These are phyloP conservation scores for Sceloporus tristichus DNA, from an alignment of 2,113 vertebrate genomes.

Conservation along the genomic window DNA sequence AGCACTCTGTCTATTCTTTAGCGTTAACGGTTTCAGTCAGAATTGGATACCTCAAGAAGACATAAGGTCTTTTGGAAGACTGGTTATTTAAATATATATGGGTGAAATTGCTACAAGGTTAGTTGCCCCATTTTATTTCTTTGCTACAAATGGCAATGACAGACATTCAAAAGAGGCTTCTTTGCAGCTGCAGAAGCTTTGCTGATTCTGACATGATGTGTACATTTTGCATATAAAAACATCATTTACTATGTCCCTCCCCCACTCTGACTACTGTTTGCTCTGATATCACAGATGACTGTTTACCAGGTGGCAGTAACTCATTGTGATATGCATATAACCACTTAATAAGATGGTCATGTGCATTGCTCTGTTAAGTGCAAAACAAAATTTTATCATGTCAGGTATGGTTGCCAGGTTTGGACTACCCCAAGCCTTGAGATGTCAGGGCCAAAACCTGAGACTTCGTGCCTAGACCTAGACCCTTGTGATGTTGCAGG, in stretches of 20 bases:
- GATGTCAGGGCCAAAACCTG: no score
- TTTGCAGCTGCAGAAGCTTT: slow-evolving; percentile 8
- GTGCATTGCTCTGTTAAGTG: no score
- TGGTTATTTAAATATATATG: slow-evolving; percentile 34
- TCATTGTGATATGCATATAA: no score
- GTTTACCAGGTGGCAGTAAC: no score
- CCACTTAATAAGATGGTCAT: no score
- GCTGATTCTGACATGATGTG: background rate
- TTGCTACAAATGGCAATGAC: slow-evolving; percentile 43
- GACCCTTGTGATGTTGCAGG: no score
- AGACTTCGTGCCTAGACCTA: no score
- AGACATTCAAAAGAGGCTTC: slow-evolving; percentile 33
- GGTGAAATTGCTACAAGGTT: slow-evolving; percentile 40
- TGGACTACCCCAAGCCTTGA: no score
- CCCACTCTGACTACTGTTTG: background rate
- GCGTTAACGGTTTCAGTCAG: slow-evolving; percentile 60
- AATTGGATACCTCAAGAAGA: slow-evolving; percentile 45
- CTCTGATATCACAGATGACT: no score
- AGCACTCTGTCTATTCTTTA: slow-evolving; percentile 57
- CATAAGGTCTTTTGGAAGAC: slow-evolving; percentile 57
- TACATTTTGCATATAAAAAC: background rate
- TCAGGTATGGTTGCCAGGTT: no score
- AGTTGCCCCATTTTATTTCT: slow-evolving; percentile 49
- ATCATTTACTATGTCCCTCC: background rate
- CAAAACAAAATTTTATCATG: no score